These are phyloP conservation scores for Stramonita haemastoma DNA, from an alignment of 2,888 invertebrate genomes.

Conservation along the genomic window DNA sequence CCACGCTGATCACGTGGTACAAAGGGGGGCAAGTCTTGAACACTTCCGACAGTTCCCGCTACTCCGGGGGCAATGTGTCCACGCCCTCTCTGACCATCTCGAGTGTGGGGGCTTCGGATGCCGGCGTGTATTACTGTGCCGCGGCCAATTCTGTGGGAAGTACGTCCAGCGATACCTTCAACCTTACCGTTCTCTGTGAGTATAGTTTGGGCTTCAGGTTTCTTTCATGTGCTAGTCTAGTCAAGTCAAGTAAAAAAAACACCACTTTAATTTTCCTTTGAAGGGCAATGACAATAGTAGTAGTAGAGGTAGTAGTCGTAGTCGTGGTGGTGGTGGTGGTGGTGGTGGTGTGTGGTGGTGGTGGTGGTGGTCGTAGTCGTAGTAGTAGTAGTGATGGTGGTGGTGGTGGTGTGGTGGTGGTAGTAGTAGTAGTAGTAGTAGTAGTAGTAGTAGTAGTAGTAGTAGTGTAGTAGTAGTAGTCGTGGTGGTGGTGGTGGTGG, in stretches of 20 bases:
- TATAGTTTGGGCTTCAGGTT: not conserved
- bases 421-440: not conserved
- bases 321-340: not conserved
- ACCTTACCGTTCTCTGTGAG: slow-evolving; percentile 1
- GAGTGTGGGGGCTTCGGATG: not conserved
- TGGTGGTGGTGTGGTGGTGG: not conserved
- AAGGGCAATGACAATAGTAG: too few relatives aligned
- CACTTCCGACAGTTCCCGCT: not conserved
- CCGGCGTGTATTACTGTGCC: slow-evolving; percentile 14
- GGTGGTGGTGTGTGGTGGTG: not conserved
- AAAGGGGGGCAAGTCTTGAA: slow-evolving; percentile 21
- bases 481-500: not conserved
- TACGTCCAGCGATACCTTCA: not conserved
- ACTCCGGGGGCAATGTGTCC: slow-evolving; percentile 2
- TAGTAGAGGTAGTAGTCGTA: too few relatives aligned
- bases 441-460: not conserved
- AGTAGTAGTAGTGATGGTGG: not conserved
- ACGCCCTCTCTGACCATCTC: slow-evolving; percentile 15
- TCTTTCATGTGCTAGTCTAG: not conserved
- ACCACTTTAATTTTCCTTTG: too few relatives aligned
- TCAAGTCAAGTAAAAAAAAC: too few relatives aligned
- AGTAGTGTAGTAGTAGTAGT: not conserved
- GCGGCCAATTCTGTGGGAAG: not conserved
- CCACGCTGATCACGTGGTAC: slow-evolving; percentile 26
- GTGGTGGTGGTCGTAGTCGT: not conserved